Percentiles rank a stretch among this genome's conserved stretches.
Evolutionary conservation across 1,140 invertebrate species (phyloP).

Genomic region (Drosophila kohkoa): DNA sequence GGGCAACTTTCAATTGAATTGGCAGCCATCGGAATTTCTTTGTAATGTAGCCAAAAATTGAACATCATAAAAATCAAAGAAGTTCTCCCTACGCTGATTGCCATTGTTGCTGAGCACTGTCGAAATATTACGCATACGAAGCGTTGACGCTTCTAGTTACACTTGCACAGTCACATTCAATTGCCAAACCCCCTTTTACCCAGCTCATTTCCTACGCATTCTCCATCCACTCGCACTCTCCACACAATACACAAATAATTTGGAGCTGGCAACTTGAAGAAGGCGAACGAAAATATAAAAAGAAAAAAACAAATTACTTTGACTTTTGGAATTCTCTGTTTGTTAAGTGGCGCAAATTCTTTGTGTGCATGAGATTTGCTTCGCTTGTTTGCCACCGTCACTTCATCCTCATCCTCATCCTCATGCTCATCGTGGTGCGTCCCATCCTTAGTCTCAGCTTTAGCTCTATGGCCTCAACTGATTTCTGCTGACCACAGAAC

Average conservation of each 20-base stretch:
- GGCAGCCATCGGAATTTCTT: conserved; percentile 25
- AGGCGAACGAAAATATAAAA: conserved; percentile 12
- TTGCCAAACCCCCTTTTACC: conserved; percentile 10
- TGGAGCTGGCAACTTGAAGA: conserved; percentile 12
- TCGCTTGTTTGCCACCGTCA: conserved; percentile 21
- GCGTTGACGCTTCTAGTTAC: conserved; percentile 33
- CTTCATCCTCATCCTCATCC: neutral
- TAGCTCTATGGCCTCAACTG: conserved; percentile 10
- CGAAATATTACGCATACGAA: conserved; percentile 60
- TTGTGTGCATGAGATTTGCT: conserved; percentile 49
- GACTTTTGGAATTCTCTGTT: conserved; percentile 58
- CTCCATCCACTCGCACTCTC: conserved; percentile 5
- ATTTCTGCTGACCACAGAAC: conserved; percentile 56
- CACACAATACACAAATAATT: conserved; percentile 56
- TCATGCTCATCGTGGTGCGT: neutral
- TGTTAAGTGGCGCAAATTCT: conserved; percentile 56
- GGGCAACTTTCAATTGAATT: conserved; percentile 50
- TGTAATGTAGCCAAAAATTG: conserved; percentile 38
- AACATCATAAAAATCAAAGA: conserved; percentile 54
- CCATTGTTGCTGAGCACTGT: conserved; percentile 45
- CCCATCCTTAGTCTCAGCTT: conserved; percentile 12
- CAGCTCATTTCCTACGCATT: neutral
- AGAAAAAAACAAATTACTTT: conserved; percentile 49
- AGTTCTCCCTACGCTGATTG: conserved; percentile 35
- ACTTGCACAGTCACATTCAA: conserved; percentile 44